phyloP scores from a whole-genome alignment of 2,888 invertebrate species.

The Patella ulyssiponensis region DNA sequence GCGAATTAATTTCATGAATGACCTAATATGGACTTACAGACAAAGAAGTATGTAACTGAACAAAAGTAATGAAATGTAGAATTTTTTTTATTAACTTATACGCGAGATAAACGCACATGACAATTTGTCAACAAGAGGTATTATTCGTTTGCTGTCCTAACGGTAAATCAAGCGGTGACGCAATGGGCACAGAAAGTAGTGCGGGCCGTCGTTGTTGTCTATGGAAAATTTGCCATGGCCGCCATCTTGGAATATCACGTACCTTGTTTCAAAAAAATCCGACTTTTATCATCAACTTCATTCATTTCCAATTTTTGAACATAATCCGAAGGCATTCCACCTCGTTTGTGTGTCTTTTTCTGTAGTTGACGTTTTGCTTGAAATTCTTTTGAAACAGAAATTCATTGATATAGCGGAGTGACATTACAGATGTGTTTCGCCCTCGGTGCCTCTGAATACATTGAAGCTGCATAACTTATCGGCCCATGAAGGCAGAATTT shows the following conservation, averaged over 20 bases:
- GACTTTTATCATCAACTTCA: conserved; percentile 18
- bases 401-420: conserved; percentile 17
- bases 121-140: no score
- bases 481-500: no score
- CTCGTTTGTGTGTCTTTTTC: conserved; percentile 1
- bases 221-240: conserved; percentile 8
- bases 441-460: conserved; percentile 22
- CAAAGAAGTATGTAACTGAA: no score
- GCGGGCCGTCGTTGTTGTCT: neutral
- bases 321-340: conserved; percentile 21
- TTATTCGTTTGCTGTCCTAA: no score
- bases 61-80: no score
- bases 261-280: conserved; percentile 19
- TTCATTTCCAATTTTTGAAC: conserved; percentile 19
- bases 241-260: conserved; percentile 25
- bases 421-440: conserved; percentile 20
- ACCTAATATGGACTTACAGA: no score
- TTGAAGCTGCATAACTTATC: neutral
- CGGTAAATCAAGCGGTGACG: no score
- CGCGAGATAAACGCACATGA: no score
- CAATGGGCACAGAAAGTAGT: neutral
- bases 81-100: no score
- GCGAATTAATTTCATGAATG: no score
- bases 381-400: conserved; percentile 9
- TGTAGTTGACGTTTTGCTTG: neutral